A percentile compares a stretch with the other conserved stretches of the same genome.
Conservation (phyloP, 2,888 invertebrate species). For the Endomychus coccineus region DNA sequence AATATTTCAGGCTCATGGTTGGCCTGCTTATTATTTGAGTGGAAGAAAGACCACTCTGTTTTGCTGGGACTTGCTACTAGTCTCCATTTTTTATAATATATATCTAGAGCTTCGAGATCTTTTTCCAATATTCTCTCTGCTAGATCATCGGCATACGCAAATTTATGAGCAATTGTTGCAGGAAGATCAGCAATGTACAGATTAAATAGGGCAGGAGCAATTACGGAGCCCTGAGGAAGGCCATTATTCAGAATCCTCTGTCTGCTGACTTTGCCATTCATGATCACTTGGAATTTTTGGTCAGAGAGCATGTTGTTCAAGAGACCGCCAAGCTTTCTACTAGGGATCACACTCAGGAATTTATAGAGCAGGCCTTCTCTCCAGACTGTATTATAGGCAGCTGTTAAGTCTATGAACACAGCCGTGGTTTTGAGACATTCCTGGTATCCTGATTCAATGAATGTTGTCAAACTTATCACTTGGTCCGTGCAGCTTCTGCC, state of each 20-base stretch:
- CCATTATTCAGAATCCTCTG: slow-evolving; percentile 16
- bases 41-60: too few relatives aligned
- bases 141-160: slow-evolving; percentile 14
- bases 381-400: slow-evolving; percentile 20
- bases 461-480: slow-evolving; percentile 15
- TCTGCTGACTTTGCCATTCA: slow-evolving; percentile 9
- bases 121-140: too few relatives aligned
- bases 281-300: slow-evolving; percentile 14
- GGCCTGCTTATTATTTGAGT: slow-evolving; percentile 5
- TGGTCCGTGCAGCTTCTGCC: slow-evolving; percentile 17
- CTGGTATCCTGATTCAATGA: slow-evolving; percentile 19
- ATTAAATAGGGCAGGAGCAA: slow-evolving; percentile 17
- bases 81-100: too few relatives aligned
- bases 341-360: slow-evolving; percentile 10
- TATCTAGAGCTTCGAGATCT: too few relatives aligned
- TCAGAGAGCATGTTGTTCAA: slow-evolving; percentile 17
- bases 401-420: slow-evolving; percentile 18
- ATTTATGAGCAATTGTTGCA: slow-evolving; percentile 8
- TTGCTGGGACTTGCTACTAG: too few relatives aligned
- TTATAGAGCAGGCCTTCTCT: slow-evolving; percentile 16
- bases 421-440: slow-evolving; percentile 17
- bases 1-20: slow-evolving; percentile 1
- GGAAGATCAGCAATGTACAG: slow-evolving; percentile 12
- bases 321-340: slow-evolving; percentile 6
- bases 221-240: slow-evolving; percentile 17